Percentiles rank a stretch among this genome's conserved stretches.
These are phyloP conservation scores for Megalops atlanticus DNA, from an alignment of 2,113 vertebrate genomes.

Conservation along the genomic window DNA sequence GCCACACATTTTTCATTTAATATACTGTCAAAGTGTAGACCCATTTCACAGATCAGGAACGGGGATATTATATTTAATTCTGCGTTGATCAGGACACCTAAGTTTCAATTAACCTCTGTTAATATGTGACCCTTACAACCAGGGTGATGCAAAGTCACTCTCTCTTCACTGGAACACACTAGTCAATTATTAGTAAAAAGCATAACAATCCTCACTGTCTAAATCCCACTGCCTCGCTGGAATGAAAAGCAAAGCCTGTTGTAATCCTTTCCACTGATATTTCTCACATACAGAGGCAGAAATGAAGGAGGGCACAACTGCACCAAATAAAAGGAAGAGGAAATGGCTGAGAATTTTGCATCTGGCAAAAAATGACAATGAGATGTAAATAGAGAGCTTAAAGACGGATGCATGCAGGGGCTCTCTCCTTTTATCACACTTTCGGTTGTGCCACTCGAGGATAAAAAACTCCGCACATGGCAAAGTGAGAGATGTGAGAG, in stretches of 20 bases:
- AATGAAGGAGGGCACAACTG: background rate
- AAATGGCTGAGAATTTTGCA: background rate
- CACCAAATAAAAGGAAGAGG: background rate
- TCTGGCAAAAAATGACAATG: background rate
- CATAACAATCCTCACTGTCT: background rate
- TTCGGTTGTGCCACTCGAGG: background rate
- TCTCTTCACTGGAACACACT: background rate
- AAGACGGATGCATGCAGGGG: background rate
- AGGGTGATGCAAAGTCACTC: background rate
- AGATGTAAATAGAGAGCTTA: background rate
- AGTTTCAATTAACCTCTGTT: background rate
- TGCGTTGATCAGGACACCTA: background rate
- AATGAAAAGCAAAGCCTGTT: background rate
- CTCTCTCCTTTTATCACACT: background rate
- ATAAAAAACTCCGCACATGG: background rate
- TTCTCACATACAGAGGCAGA: background rate
- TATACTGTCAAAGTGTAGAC: background rate
- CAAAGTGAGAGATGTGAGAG: background rate
- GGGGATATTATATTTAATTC: background rate
- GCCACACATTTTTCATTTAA: background rate
- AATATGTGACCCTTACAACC: background rate
- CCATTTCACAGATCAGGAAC: background rate
- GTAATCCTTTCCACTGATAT: background rate
- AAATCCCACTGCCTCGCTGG: background rate
- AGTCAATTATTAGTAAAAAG: slow-evolving; percentile 4